A percentile compares a stretch with the other conserved stretches of the same genome.
Evolutionary conservation across 2,797 vertebrate species (phyloP).

Genomic region (Eurystomus glaucurus): DNA sequence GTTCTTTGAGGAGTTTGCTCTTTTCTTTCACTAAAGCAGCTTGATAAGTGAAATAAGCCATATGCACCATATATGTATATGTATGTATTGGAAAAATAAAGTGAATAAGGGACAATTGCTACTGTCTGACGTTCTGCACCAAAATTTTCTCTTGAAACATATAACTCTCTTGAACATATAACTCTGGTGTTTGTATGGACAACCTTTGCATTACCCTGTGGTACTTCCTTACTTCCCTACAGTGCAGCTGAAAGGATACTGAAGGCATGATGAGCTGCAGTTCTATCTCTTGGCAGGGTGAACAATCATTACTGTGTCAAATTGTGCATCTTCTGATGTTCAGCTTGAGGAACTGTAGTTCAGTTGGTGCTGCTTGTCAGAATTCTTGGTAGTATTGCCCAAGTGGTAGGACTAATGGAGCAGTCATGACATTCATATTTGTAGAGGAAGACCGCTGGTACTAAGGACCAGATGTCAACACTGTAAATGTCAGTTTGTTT

Average conservation of each 20-base stretch:
- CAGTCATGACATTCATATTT: not conserved
- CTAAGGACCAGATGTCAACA: not conserved
- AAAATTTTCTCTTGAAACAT: not conserved
- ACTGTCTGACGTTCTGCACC: not conserved
- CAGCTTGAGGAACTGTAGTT: not conserved
- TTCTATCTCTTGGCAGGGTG: constrained; percentile 2
- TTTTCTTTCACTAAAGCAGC: not conserved
- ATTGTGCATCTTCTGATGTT: not conserved
- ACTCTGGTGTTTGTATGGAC: not conserved
- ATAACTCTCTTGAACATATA: not conserved
- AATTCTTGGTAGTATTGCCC: not conserved
- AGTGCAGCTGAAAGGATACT: constrained; percentile 21
- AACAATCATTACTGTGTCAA: not conserved
- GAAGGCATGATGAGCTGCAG: not conserved
- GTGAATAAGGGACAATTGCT: not conserved
- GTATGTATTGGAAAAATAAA: not conserved
- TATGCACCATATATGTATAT: no score
- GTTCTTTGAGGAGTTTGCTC: not conserved
- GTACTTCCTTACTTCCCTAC: not conserved
- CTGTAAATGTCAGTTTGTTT: not conserved
- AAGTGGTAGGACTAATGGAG: not conserved
- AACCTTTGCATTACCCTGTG: constrained; percentile 1
- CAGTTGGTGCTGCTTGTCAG: not conserved
- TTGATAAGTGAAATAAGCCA: not conserved
- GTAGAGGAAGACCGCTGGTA: not conserved